Percentiles rank a stretch among this genome's conserved stretches.
These are phyloP conservation scores for Choristoneura fumiferana DNA, from an alignment of 1,140 invertebrate genomes.

Conservation along the genomic window DNA sequence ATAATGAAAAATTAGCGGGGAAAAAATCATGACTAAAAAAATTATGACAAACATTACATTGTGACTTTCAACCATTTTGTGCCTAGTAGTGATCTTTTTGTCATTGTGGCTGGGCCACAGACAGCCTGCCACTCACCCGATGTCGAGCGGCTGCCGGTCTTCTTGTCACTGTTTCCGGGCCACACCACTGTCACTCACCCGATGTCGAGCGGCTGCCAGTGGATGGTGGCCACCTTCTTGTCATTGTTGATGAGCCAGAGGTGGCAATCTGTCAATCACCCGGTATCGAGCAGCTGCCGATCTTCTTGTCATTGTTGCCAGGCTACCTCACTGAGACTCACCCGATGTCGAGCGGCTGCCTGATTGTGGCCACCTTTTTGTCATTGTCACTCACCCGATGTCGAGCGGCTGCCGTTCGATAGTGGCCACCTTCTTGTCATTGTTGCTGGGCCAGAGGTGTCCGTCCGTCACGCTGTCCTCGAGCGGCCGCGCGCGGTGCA, in stretches of 20 bases:
- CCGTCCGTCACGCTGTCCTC: conserved; percentile 69
- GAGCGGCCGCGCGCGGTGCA: conserved; percentile 62
- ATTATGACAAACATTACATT: too few species aligned
- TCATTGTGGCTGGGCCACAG: too few species aligned
- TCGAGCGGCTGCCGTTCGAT: conserved; percentile 90
- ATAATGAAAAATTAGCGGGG: too few species aligned
- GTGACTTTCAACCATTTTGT: too few species aligned
- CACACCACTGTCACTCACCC: conserved; percentile 25
- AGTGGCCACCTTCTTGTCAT: conserved; percentile 83
- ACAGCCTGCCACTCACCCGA: conserved; percentile 85
- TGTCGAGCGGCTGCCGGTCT: conserved; percentile 88
- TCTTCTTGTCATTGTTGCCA: not conserved
- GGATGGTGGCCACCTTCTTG: not conserved
- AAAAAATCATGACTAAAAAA: too few species aligned
- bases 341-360: conserved; percentile 76
- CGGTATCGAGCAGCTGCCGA: conserved; percentile 46
- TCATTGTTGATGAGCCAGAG: not conserved
- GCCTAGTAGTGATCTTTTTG: too few species aligned
- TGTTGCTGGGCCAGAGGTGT: conserved; percentile 84
- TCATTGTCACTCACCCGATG: conserved; percentile 87
- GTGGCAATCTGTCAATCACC: conserved; percentile 78
- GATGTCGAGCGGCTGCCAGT: too few species aligned
- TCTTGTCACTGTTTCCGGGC: conserved; percentile 90
- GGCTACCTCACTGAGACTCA: too few species aligned
- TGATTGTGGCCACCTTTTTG: not conserved